Percentiles rank a stretch among this genome's conserved stretches.
Evolutionary conservation across 2,113 vertebrate genomes (phyloP).

Genomic region (Myocastor coypus): DNA sequence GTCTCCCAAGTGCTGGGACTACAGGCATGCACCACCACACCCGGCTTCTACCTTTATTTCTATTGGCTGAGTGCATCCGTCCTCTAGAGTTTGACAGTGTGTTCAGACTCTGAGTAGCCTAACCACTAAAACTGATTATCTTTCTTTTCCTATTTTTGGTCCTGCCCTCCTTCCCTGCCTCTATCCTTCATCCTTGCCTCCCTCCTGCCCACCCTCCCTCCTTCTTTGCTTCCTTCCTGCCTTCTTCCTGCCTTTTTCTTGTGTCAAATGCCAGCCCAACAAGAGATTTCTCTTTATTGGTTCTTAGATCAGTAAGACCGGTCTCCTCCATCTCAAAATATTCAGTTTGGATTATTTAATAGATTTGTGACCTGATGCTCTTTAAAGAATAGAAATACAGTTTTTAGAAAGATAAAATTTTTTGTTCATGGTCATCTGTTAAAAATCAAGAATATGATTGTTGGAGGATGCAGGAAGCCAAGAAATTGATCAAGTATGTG

Average conservation of each 20-base stretch:
- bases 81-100: background rate
- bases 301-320: background rate
- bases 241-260: background rate
- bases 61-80: background rate
- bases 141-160: background rate
- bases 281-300: background rate
- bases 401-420: background rate
- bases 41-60: background rate
- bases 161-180: background rate
- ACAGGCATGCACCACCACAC: no score
- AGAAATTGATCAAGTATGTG: no score
- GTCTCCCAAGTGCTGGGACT: no score
- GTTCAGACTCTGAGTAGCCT: background rate
- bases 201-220: no score
- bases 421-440: background rate
- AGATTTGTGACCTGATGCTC: background rate
- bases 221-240: background rate
- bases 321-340: background rate
- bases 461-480: no score
- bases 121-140: background rate
- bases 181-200: no score
- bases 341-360: background rate
- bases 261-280: background rate
- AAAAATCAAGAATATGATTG: background rate
- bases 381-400: constrained; percentile 14